Evolutionary conservation across 35 echinoderm and acorn worm genomes (phyloP).

Genomic region (Heliocidaris tuberculata): DNA sequence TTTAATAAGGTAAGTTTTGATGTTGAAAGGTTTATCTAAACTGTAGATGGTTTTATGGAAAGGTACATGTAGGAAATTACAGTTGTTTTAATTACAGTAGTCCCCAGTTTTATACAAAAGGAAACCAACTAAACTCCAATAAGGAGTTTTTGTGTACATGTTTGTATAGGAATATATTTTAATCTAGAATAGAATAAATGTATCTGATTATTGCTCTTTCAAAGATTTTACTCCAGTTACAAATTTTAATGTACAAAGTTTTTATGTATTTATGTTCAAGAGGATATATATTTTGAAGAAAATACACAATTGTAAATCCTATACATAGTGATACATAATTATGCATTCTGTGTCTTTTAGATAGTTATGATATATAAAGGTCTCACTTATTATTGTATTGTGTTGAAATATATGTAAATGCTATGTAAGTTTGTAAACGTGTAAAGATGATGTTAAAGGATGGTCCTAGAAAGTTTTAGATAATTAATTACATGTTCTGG

Average conservation of each 20-base stretch:
- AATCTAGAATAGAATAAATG: not conserved
- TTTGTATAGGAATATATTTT: not conserved
- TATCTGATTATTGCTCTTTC: not conserved
- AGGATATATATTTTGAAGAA: conserved; percentile 2
- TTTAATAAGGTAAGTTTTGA: too few relatives aligned
- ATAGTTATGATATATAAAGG: not conserved
- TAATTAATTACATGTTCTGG: not conserved
- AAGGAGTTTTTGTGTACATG: not conserved
- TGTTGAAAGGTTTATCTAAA: too few relatives aligned
- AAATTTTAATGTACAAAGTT: not conserved
- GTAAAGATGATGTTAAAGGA: not conserved
- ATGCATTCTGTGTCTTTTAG: not conserved
- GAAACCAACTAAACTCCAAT: not conserved
- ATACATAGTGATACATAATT: not conserved
- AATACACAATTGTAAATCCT: not conserved
- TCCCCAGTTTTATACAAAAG: not conserved
- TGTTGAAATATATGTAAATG: not conserved
- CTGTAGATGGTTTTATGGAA: not conserved
- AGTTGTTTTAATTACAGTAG: not conserved
- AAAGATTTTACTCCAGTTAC: not conserved
- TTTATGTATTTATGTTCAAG: conserved; percentile 12
- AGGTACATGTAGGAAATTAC: not conserved
- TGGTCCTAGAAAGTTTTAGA: not conserved
- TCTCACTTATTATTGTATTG: not conserved
- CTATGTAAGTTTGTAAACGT: not conserved